Conservation (phyloP, 2,113 vertebrate genomes). For the Tenrec ecaudatus region DNA sequence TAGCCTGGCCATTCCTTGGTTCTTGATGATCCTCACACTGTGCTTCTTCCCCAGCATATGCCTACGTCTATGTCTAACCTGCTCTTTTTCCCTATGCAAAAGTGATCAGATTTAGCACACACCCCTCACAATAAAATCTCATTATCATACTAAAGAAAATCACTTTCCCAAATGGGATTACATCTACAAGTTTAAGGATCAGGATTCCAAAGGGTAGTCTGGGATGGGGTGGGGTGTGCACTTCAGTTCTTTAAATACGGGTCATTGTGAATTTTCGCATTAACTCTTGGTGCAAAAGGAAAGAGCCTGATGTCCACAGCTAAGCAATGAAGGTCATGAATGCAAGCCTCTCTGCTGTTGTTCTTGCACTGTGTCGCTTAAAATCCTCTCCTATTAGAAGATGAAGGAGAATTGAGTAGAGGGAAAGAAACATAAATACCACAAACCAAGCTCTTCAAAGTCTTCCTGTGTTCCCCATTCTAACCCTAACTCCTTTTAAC, state of each 20-base stretch:
- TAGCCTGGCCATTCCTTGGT: too few relatives aligned
- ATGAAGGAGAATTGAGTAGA: not conserved
- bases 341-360: not conserved
- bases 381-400: not conserved
- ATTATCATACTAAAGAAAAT: not conserved
- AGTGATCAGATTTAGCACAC: not conserved
- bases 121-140: not conserved
- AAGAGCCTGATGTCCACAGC: not conserved
- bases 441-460: not conserved
- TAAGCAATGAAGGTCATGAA: not conserved
- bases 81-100: not conserved
- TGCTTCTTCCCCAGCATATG: too few relatives aligned
- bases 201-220: not conserved
- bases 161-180: too few relatives aligned
- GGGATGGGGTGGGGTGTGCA: too few relatives aligned
- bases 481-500: too few relatives aligned
- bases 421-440: not conserved
- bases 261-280: not conserved
- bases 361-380: not conserved
- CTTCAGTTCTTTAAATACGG: not conserved
- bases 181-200: not conserved
- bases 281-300: not conserved
- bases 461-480: too few relatives aligned
- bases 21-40: too few relatives aligned
- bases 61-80: too few relatives aligned